phyloP scores from a whole-genome alignment of 35 echinoderm and acorn worm species.

The Nesometra sesokonis region DNA sequence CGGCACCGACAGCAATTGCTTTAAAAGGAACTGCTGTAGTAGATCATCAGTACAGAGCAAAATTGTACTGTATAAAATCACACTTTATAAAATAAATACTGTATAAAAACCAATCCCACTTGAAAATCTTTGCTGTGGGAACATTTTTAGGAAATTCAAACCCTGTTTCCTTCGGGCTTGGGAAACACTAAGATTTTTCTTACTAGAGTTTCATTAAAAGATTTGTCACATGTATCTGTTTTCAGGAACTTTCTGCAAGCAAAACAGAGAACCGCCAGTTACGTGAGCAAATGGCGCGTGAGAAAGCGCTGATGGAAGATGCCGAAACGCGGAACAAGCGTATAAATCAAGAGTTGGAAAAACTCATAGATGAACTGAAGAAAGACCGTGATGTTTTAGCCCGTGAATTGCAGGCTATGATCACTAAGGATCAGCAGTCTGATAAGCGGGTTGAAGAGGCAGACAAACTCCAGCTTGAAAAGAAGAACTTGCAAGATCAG shows the following conservation, averaged over 20 bases:
- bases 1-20: no score
- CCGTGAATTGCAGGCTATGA: slow-evolving; percentile 77
- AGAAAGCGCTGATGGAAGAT: slow-evolving; percentile 22
- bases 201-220: no score
- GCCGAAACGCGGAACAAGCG: slow-evolving; percentile 29
- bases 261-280: slow-evolving; percentile 30
- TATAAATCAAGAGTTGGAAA: slow-evolving; percentile 48
- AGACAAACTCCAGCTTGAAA: slow-evolving; percentile 36
- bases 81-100: no score
- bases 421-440: slow-evolving; percentile 60
- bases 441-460: slow-evolving; percentile 16
- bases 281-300: slow-evolving; percentile 34
- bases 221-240: no score
- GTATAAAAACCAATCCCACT: no score
- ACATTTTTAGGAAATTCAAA: no score
- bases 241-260: slow-evolving; percentile 36
- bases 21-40: no score
- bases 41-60: no score
- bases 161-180: no score
- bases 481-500: slow-evolving; percentile 45
- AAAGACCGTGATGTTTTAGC: slow-evolving; percentile 84
- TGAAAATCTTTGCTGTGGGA: no score
- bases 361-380: slow-evolving; percentile 63
- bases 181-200: no score
- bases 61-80: no score